Evolutionary conservation across 1,140 invertebrate genomes (phyloP), one percentile per base, ranked within the genome.

Genomic region (Diorhabda carinulata): DNA sequence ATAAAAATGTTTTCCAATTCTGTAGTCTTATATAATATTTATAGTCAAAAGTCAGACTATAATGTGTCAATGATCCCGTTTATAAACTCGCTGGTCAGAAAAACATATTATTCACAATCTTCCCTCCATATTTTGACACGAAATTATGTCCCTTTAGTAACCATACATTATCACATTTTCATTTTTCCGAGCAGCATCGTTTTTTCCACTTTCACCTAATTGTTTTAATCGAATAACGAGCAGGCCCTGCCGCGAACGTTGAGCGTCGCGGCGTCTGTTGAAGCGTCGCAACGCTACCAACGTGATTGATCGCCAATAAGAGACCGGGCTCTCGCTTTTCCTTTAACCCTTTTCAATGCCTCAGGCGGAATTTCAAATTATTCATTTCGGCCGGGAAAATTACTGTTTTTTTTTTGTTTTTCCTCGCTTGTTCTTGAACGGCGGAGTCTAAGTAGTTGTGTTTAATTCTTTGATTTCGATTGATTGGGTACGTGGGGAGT

Each of bases 111-210:
- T n/a, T 52, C 47, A 52, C 47, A 8, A 52, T 52, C n/a, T 52
- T 52, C 47, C n/a, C 47, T 52, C 47, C n/a, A 6, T 52, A 9
- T 52, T 52, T 52, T 4, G 47, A 52, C 47, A 52, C 47, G n/a
- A 52, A 52, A 52, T 52, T 52, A 52, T 52, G 47, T n/a, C n/a
- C 47, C 47, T n/a, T 52, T n/a, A 6, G 47, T 52, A 52, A n/a
- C 47, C 47, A 52, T 52, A 52, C 47, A 52, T 52, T 52, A 52
- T 52, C 47, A 52, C 47, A 52, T 52, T 52, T 52, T 52, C 47
- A 52, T 52, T 52, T 52, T 52, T 52, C 2, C 47, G 6, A 52
- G 47, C 47, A n/a, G 6, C 47, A 52, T 4, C 47, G 47, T 52
- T 52, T 52, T 52, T 52, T 52, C 47, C 47, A 52, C 47, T 52